These are phyloP conservation scores for Halesus radiatus DNA, from an alignment of 1,140 invertebrate species.

Conservation along the genomic window DNA sequence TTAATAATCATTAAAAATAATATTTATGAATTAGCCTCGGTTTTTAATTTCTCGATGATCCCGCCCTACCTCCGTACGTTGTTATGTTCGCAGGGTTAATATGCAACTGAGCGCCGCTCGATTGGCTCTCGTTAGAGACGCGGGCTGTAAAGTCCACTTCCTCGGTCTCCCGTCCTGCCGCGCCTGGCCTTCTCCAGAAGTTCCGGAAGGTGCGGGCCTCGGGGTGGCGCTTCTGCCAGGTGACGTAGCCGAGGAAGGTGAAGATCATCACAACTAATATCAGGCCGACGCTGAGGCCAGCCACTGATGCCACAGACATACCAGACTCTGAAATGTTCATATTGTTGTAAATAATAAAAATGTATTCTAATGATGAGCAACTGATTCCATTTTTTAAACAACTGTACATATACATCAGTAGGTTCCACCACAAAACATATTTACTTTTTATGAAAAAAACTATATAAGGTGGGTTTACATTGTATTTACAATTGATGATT, in stretches of 20 bases:
- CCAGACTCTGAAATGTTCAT: slow-evolving; percentile 39
- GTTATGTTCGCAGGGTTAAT: not conserved
- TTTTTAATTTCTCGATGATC: too few relatives aligned
- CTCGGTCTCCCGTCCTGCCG: not conserved
- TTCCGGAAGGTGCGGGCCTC: not conserved
- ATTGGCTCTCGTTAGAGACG: slow-evolving; percentile 34
- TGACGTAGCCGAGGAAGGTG: slow-evolving; percentile 8
- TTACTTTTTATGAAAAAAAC: too few relatives aligned
- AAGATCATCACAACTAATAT: slow-evolving; percentile 25
- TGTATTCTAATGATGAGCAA: too few relatives aligned
- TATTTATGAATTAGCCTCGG: not conserved
- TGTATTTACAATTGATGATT: too few relatives aligned
- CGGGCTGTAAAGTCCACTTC: slow-evolving; percentile 13
- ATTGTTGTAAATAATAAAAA: not conserved
- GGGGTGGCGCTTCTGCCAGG: slow-evolving; percentile 33
- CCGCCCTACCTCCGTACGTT: not conserved
- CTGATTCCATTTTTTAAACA: too few relatives aligned
- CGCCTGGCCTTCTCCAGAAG: not conserved
- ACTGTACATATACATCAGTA: too few relatives aligned
- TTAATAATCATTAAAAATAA: not conserved
- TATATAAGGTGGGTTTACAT: too few relatives aligned
- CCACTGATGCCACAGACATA: slow-evolving; percentile 44
- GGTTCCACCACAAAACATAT: too few relatives aligned
- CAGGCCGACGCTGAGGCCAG: slow-evolving; percentile 44
- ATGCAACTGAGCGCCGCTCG: slow-evolving; percentile 38